Percentiles rank a stretch among this genome's conserved stretches.
Evolutionary conservation across 2,797 vertebrate species (phyloP).

Genomic region (Gallinago nigripennis): DNA sequence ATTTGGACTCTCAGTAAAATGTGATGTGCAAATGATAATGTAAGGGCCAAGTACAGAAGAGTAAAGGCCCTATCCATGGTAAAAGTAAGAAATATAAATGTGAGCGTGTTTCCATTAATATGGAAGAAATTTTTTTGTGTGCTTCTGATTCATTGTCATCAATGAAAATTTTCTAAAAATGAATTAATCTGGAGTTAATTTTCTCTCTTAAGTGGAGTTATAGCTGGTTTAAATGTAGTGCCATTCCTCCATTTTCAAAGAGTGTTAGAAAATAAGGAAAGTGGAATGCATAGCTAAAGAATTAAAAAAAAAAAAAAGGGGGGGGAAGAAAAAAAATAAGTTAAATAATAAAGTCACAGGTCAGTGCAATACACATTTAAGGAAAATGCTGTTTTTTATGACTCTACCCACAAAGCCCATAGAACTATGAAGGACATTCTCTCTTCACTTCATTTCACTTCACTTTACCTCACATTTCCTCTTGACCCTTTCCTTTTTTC

Average conservation of each 20-base stretch:
- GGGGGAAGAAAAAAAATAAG: accelerated
- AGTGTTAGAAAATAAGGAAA: neutral
- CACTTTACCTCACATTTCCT: neutral
- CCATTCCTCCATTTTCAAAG: neutral
- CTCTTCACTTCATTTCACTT: neutral
- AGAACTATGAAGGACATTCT: neutral
- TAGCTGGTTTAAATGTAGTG: neutral
- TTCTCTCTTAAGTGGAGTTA: neutral
- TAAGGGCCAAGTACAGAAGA: neutral
- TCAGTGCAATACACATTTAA: neutral
- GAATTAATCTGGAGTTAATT: neutral
- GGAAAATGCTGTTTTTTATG: neutral
- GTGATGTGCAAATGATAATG: neutral
- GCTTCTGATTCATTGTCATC: neutral
- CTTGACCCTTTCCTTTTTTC: neutral
- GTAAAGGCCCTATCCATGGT: neutral
- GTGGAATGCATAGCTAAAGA: neutral
- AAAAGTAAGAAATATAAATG: neutral
- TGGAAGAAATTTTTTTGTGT: neutral
- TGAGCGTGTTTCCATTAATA: neutral
- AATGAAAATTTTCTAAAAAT: neutral
- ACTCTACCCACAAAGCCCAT: neutral
- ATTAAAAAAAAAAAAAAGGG: neutral
- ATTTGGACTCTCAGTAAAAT: slow-evolving; percentile 11
- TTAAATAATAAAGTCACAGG: neutral